Evolutionary conservation across 2,113 vertebrate species (phyloP).

Genomic region (Tychaedon coryphoeus): DNA sequence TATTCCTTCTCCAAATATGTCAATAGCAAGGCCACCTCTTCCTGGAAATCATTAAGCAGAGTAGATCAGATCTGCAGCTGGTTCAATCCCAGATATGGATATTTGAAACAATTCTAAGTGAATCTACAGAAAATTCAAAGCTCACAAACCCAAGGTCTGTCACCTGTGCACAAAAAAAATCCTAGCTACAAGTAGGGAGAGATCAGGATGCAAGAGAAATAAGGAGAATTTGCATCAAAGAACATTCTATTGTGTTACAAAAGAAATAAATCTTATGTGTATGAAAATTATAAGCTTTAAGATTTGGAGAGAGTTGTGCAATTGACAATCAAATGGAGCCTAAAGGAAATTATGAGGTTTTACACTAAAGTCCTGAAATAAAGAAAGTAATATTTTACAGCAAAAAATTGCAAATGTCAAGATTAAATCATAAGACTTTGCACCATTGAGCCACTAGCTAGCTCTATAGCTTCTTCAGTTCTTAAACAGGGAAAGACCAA

Average conservation of each 20-base stretch:
- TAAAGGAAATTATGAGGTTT: constrained; percentile 83
- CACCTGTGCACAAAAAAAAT: constrained; percentile 8
- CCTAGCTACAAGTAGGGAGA: neutral
- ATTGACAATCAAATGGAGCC: constrained; percentile 87
- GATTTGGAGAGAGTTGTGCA: constrained; percentile 82
- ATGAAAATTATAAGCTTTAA: constrained; percentile 76
- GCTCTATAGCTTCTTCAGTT: constrained; percentile 72
- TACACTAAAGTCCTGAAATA: constrained; percentile 80
- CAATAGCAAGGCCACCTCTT: constrained; percentile 29
- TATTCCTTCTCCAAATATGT: constrained; percentile 36
- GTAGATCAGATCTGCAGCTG: neutral
- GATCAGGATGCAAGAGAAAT: constrained; percentile 23
- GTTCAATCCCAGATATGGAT: neutral
- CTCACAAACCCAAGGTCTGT: neutral
- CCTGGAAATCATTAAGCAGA: constrained; percentile 37
- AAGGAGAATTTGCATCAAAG: constrained; percentile 45
- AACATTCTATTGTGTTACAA: constrained; percentile 64
- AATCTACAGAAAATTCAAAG: constrained; percentile 6
- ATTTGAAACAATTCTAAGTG: constrained; percentile 8
- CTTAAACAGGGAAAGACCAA: constrained; percentile 81
- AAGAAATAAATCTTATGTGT: constrained; percentile 76
- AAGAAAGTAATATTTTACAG: constrained; percentile 82
- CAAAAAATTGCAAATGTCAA: constrained; percentile 82
- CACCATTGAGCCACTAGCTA: constrained; percentile 80
- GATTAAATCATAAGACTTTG: constrained; percentile 83